phyloP scores from a whole-genome alignment of 2,113 vertebrate species.

The Gopherus evgoodei region DNA sequence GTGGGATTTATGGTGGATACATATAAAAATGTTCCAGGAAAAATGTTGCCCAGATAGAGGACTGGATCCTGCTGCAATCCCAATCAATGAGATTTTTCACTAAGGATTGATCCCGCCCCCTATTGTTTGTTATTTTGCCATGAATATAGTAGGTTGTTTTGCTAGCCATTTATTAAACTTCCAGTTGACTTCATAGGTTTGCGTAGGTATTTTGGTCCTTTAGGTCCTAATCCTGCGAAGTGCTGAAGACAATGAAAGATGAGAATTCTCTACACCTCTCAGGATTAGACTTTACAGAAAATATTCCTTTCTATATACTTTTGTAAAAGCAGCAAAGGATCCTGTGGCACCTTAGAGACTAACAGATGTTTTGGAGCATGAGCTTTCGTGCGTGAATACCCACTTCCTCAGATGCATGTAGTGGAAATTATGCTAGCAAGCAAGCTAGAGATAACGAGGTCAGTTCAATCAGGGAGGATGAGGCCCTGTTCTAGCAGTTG shows the following conservation, averaged over 20 bases:
- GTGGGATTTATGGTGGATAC: not conserved
- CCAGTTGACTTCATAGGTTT: not conserved
- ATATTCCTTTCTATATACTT: not conserved
- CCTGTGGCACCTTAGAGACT: too few relatives aligned
- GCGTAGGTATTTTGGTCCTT: not conserved
- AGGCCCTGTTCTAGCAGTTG: too few relatives aligned
- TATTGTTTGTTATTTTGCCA: not conserved
- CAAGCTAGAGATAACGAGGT: too few relatives aligned
- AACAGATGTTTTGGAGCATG: too few relatives aligned
- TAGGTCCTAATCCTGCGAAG: not conserved
- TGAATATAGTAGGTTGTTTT: not conserved
- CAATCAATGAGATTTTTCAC: not conserved
- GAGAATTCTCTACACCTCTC: not conserved
- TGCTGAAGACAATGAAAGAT: not conserved
- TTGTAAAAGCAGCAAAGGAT: too few relatives aligned
- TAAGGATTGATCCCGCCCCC: not conserved
- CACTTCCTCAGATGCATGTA: too few relatives aligned
- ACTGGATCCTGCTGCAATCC: not conserved
- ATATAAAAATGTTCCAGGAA: not conserved
- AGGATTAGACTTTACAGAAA: not conserved
- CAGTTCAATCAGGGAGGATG: too few relatives aligned
- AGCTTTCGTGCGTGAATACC: too few relatives aligned
- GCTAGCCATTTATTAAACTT: not conserved
- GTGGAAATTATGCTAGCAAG: too few relatives aligned
- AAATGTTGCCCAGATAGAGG: not conserved